Evolutionary conservation across 2,888 invertebrate genomes (phyloP), one percentile per base, ranked within the genome.

Genomic region (Liposcelis brunnea): DNA sequence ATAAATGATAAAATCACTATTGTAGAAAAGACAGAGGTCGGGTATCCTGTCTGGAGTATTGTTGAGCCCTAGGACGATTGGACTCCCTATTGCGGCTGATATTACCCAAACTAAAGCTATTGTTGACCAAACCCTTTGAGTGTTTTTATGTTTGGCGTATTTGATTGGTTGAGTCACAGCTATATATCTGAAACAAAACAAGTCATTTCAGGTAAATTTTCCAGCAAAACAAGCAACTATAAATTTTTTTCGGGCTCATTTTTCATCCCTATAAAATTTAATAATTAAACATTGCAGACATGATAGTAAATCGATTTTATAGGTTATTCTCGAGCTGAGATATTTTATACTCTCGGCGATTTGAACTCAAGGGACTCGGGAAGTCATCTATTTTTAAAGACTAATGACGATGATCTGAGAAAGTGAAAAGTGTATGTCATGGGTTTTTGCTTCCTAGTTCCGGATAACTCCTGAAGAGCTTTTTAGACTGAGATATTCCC

Each of bases 121-220:
- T 55, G 94, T 97, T 62, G 93, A 68, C 77, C 87, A 87, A 38
- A 95, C 91, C 49, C 97, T 77, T 45, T 80, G 74, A 68, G 85
- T 90, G 72, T 91, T 95, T 72, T 93, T 91, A 73, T 95, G 94
- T 61, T 93, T 91, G 48, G 95, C 93, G 70, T 98, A 98, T 66
- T 95, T 91, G 63, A 98, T 95, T 58, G 98, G 98, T 63, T 90
- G 86, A 40, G 95, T 97, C 55, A 98, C 97, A 52, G 98, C 98
- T 58, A 97, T 94, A 66, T 93, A 98, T 73, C 97, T 97, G 75
- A 44, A 70, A 49, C 47, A 47, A 43, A 45, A n/a, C n/a, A n/a
- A n/a, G n/a, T n/a, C n/a, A 10, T 35, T 35, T 7, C 4, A 35
- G 35, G 5, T 35, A 16, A 35, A 16, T 10, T 14, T 14, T 35